Conservation (phyloP, 2,888 invertebrate genomes). For the Reticulitermes lucifugus region DNA sequence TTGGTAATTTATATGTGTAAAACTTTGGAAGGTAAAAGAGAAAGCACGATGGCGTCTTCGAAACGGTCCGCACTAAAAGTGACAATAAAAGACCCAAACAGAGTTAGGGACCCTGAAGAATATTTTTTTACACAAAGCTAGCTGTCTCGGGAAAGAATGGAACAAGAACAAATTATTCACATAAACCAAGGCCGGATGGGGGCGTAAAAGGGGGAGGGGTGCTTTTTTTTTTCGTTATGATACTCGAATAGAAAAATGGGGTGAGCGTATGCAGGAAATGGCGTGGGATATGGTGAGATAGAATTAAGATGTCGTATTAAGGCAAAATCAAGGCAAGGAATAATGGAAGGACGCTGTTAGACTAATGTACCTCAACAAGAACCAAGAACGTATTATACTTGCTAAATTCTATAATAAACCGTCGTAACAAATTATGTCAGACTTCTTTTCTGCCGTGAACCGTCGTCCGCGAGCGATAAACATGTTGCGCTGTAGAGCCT, state of each 20-base stretch:
- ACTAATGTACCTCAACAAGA: not conserved
- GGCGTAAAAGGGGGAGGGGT: too few species aligned
- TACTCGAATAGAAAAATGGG: not conserved
- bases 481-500: too few species aligned
- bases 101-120: conserved; percentile 32
- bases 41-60: not conserved
- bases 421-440: conserved; percentile 11
- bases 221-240: not conserved
- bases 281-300: not conserved
- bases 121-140: conserved; percentile 43
- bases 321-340: not conserved
- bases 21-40: not conserved
- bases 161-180: conserved; percentile 45
- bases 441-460: not conserved
- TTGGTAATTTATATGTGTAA: not conserved
- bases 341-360: not conserved
- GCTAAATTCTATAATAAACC: conserved; percentile 18
- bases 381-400: too few species aligned
- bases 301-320: not conserved
- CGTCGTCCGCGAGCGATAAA: too few species aligned
- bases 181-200: conserved; percentile 21
- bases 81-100: not conserved
- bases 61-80: not conserved
- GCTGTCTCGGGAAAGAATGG: conserved; percentile 38
- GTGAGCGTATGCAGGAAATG: not conserved